Evolutionary conservation across 2,888 invertebrate species (phyloP).

Genomic region (Hylaea fasciaria): DNA sequence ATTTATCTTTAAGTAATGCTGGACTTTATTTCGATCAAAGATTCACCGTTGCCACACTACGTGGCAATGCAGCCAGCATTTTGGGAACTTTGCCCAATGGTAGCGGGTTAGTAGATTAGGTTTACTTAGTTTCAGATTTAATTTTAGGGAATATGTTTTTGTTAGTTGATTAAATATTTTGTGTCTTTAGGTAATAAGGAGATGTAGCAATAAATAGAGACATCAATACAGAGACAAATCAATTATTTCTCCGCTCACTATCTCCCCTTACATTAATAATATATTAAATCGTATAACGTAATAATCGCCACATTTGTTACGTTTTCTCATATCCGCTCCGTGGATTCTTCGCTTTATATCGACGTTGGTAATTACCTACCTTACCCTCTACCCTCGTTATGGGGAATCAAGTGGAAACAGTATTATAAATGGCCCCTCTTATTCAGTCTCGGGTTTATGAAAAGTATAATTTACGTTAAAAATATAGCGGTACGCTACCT

Average conservation of each 20-base stretch:
- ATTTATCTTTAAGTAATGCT: no score
- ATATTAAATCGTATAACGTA: constrained; percentile 22
- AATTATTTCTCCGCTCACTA: constrained; percentile 10
- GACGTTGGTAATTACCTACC: constrained; percentile 24
- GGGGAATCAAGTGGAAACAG: constrained; percentile 22
- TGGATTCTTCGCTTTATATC: constrained; percentile 18
- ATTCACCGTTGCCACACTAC: no score
- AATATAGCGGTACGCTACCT: background rate
- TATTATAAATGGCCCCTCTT: constrained; percentile 17
- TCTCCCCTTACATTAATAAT: constrained; percentile 11
- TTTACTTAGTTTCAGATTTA: no score
- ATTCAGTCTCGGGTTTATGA: constrained; percentile 2
- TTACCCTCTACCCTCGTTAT: constrained; percentile 1
- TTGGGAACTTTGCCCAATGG: no score
- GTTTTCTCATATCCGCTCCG: constrained; percentile 31
- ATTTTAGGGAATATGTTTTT: no score
- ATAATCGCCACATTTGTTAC: constrained; percentile 30
- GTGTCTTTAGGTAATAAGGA: no score
- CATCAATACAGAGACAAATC: constrained; percentile 12
- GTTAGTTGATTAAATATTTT: no score
- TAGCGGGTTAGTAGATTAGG: no score
- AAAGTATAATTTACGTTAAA: background rate
- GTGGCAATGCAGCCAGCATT: no score
- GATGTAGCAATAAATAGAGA: background rate
- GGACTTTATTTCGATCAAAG: no score